These are phyloP conservation scores for Tuta absoluta DNA, from an alignment of 2,888 invertebrate species.

Conservation along the genomic window DNA sequence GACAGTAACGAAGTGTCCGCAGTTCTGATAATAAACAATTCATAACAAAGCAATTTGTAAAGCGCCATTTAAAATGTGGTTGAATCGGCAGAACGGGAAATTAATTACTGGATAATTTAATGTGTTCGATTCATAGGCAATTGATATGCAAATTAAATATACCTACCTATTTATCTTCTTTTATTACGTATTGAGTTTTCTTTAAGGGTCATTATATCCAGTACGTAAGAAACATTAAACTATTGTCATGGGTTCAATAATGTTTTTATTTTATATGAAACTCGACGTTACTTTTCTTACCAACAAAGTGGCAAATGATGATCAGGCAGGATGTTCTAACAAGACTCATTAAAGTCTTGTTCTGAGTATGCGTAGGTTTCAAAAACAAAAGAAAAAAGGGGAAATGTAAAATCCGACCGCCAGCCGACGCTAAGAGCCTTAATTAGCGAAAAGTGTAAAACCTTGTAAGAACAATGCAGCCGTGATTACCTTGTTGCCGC, in stretches of 20 bases:
- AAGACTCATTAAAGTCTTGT: no score
- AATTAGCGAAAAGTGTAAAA: constrained; percentile 9
- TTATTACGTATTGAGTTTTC: no score
- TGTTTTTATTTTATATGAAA: no score
- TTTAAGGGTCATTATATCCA: no score
- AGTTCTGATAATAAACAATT: neutral
- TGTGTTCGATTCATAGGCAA: neutral
- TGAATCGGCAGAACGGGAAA: neutral
- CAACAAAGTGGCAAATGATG: no score
- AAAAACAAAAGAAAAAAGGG: neutral
- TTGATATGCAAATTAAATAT: neutral
- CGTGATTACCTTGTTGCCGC: neutral
- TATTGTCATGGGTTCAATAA: no score
- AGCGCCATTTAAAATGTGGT: constrained; percentile 2
- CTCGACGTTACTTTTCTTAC: no score
- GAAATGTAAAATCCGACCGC: no score
- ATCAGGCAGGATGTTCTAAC: no score
- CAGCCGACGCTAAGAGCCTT: neutral
- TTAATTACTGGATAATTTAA: neutral
- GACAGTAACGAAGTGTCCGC: neutral
- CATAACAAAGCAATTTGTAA: neutral
- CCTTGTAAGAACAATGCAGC: neutral
- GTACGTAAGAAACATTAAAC: no score
- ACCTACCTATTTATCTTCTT: neutral
- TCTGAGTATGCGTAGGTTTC: neutral